A percentile compares a stretch with the other conserved stretches of the same genome.
Conservation (phyloP, 2,888 invertebrate genomes). For the Phaonia tiefii region DNA sequence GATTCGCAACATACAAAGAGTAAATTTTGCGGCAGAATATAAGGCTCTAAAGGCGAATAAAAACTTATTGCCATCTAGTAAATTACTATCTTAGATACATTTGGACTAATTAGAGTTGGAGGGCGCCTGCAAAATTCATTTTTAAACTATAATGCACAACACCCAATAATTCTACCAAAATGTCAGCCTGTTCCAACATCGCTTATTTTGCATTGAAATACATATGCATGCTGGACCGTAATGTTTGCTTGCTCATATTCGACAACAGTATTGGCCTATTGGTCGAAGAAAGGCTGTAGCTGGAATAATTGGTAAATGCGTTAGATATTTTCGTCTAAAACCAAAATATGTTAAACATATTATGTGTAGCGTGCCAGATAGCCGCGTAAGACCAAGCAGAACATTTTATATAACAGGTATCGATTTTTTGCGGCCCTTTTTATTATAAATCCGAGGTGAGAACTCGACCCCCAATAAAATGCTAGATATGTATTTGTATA, state of each 20-base stretch:
- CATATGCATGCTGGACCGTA: conserved; percentile 43
- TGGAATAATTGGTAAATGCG: no score
- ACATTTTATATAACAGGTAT: conserved; percentile 41
- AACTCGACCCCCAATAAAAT: conserved; percentile 47
- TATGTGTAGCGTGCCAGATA: conserved; percentile 43
- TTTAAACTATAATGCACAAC: conserved; percentile 45
- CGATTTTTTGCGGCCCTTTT: conserved; percentile 47
- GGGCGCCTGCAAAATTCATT: conserved; percentile 40
- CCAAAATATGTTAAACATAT: conserved; percentile 42
- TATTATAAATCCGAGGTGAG: conserved; percentile 45
- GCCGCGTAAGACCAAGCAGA: conserved; percentile 36
- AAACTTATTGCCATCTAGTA: no score
- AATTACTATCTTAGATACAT: conserved; percentile 24
- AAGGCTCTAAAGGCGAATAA: no score
- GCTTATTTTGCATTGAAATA: neutral
- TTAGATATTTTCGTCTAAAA: conserved; percentile 48
- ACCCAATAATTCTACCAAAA: no score
- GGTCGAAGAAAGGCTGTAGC: no score
- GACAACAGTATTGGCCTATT: no score
- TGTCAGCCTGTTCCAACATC: conserved; percentile 25
- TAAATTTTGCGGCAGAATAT: no score
- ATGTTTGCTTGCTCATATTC: no score
- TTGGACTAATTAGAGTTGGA: conserved; percentile 42
- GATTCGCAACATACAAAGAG: no score
- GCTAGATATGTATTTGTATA: no score